Percentiles rank a stretch among this genome's conserved stretches.
These are phyloP conservation scores for Argya squamiceps DNA, from an alignment of 2,797 vertebrate genomes.

Conservation along the genomic window DNA sequence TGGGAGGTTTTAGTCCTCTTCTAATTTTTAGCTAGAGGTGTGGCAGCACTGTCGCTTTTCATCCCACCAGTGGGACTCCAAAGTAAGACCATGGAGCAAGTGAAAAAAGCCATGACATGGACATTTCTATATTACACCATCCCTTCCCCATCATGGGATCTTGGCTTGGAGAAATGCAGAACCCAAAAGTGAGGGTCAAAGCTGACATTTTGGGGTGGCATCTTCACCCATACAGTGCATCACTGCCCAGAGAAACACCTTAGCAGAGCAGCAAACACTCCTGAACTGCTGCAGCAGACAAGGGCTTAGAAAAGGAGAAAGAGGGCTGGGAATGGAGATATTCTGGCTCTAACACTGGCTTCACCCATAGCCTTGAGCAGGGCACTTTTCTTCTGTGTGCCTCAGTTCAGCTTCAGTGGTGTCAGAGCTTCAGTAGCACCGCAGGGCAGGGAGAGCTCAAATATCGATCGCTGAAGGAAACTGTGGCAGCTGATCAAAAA, in stretches of 20 bases:
- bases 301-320: not conserved
- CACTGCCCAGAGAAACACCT: not conserved
- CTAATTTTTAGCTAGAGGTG: not conserved
- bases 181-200: not conserved
- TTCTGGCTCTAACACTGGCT: not conserved
- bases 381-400: not conserved
- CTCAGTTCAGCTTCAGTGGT: fast-evolving
- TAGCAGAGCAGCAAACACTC: not conserved
- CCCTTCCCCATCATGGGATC: not conserved
- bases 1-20: not conserved
- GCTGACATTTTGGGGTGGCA: not conserved
- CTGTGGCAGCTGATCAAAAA: not conserved
- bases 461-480: not conserved
- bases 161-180: not conserved
- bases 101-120: fast-evolving
- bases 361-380: not conserved
- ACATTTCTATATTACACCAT: not conserved
- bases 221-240: fast-evolving
- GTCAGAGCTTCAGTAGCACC: not conserved
- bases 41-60: not conserved
- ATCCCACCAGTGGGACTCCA: not conserved
- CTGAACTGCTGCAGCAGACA: not conserved
- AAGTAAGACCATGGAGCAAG: not conserved
- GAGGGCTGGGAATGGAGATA: not conserved
- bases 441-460: fast-evolving